These are phyloP conservation scores for Epinephelus lanceolatus DNA, from an alignment of 2,113 vertebrate species.

Conservation along the genomic window DNA sequence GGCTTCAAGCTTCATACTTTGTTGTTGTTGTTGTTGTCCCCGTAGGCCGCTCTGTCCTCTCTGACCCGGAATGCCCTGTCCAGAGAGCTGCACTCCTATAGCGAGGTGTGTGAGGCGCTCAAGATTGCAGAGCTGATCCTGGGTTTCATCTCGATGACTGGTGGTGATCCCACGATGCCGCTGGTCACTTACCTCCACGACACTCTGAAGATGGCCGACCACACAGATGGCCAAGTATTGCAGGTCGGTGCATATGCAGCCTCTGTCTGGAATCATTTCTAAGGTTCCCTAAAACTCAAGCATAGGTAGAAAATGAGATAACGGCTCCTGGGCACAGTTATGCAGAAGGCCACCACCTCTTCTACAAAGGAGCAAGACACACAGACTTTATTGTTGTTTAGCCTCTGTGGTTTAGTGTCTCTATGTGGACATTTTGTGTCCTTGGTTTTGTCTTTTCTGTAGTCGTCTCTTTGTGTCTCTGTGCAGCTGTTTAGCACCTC, in stretches of 20 bases:
- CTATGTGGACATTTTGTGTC: no score
- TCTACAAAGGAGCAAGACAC: no score
- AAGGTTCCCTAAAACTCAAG: neutral
- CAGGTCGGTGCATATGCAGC: constrained; percentile 76
- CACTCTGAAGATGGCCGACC: constrained; percentile 86
- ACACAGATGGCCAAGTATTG: constrained; percentile 79
- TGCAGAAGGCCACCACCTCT: no score
- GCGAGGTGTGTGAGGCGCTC: constrained; percentile 89
- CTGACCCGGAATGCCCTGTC: constrained; percentile 76
- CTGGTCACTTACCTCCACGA: constrained; percentile 84
- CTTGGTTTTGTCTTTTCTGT: no score
- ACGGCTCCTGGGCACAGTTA: no score
- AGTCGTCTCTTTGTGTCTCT: no score
- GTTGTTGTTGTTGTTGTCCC: constrained; percentile 9
- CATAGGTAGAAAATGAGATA: no score
- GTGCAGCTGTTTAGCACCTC: no score
- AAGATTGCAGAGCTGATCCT: constrained; percentile 84
- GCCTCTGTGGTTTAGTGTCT: no score
- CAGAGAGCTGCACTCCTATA: constrained; percentile 87
- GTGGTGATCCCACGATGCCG: constrained; percentile 79
- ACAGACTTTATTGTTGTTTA: no score
- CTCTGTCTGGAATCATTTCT: neutral
- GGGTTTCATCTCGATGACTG: constrained; percentile 88
- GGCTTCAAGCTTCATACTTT: neutral
- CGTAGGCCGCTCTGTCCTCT: constrained; percentile 81